Percentiles rank a stretch among this genome's conserved stretches.
These are phyloP conservation scores for Euborellia annulipes DNA, from an alignment of 1,140 invertebrate genomes.

Conservation along the genomic window DNA sequence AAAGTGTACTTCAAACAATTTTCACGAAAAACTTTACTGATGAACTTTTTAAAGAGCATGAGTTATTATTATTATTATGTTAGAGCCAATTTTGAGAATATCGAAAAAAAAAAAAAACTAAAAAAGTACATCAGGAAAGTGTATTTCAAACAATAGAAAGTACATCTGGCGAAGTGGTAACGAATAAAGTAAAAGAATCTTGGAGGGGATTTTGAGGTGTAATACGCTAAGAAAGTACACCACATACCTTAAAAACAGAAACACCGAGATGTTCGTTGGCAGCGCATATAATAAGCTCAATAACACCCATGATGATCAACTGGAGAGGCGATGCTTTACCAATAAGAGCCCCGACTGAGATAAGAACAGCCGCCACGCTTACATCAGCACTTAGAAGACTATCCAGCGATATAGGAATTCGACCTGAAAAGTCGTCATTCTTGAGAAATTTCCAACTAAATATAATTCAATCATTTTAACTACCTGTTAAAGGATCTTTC, in stretches of 20 bases:
- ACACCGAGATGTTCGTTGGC: constrained; percentile 64
- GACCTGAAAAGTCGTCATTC: constrained; percentile 8
- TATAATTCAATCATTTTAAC: not conserved
- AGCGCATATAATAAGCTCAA: constrained; percentile 64
- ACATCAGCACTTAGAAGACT: constrained; percentile 74
- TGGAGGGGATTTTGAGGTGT: too few species aligned
- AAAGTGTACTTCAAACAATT: too few species aligned
- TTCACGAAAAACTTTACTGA: too few species aligned
- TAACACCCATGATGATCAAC: constrained; percentile 64
- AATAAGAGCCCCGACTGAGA: constrained; percentile 81
- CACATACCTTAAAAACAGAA: constrained; percentile 53
- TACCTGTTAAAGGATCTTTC: constrained; percentile 22
- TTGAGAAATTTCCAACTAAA: constrained; percentile 5
- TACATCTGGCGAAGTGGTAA: too few species aligned
- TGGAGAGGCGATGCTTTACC: constrained; percentile 76
- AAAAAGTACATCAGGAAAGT: too few species aligned
- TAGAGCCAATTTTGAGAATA: too few species aligned
- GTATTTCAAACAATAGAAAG: too few species aligned
- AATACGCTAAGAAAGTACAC: constrained; percentile 2
- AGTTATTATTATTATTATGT: too few species aligned
- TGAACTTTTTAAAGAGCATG: too few species aligned
- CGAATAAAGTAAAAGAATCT: too few species aligned
- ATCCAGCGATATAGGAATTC: too few species aligned
- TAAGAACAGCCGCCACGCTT: constrained; percentile 73
- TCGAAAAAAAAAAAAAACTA: too few species aligned